Base-by-base conservation (phyloP, 1,140 invertebrate genomes). In the Bombus confusus region DNA sequence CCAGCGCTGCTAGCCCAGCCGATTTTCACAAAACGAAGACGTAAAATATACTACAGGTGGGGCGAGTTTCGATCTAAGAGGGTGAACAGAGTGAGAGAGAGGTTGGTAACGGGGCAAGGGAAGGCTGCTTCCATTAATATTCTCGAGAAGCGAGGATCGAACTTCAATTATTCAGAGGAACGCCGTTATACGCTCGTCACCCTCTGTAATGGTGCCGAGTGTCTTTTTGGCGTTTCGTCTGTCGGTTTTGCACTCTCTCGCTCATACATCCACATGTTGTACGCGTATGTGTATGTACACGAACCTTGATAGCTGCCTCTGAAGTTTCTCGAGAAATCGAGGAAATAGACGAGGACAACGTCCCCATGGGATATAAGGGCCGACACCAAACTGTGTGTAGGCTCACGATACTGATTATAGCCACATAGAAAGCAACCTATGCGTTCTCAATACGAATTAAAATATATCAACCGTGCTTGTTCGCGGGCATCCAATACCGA, bases 361-460 rank as follows among this genome's bases (percentile, higher is more conserved):
- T 83, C 62, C 87, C 82, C 66, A 28, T 76, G 89, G 83, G 88
- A 85, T 57, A 57, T 43, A 69, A 64, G 64, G 80, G 77, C 39
- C 22, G 52, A 37, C 15, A 57, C 22, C 68, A 39, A 75, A 37
- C 68, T 80, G 69, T 74, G 73, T 1, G 34, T 15, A 15, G 84
- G 75, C 81, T 85, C 73, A 69, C 86, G 83, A 82, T 89, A 91
- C 90, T 92, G 91, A 92, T 92, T 92, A 92, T 88, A 88, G 76
- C 83, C 87, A 85, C 31, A 77, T 79, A 72, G 43, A n/a, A 64
- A 64, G 64, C 62, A 64, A 77, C 83, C 15, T 68, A 72, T 90
- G 91, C 87, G 37, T 88, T 87, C 85, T 90, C 91, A 88, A 91
- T 90, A 89, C 90, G 90, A 92, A 92, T 92, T 92, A 92, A 91